A percentile compares a stretch with the other conserved stretches of the same genome.
phyloP scores from a whole-genome alignment of 1,140 invertebrate species.

The Atta cephalotes region DNA sequence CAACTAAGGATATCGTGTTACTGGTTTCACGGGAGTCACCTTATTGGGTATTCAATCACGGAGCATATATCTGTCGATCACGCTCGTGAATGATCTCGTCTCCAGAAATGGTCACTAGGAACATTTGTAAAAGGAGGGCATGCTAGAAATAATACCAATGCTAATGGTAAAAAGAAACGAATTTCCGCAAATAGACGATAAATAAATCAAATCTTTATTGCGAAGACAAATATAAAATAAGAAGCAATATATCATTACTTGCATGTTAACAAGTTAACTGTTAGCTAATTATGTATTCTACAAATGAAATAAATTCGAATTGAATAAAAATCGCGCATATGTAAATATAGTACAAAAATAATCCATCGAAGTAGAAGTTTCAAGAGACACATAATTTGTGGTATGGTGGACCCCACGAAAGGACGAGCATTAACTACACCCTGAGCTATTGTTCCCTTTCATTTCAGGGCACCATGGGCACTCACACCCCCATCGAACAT shows the following conservation, averaged over 20 bases:
- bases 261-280: not conserved
- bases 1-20: slow-evolving; percentile 66
- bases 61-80: slow-evolving; percentile 19
- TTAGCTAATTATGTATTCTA: not conserved
- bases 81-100: slow-evolving; percentile 55
- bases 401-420: slow-evolving; percentile 61
- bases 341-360: not conserved
- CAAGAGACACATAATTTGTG: slow-evolving; percentile 49
- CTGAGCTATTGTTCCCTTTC: slow-evolving; percentile 82
- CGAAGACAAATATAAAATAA: slow-evolving; percentile 14
- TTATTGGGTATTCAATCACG: slow-evolving; percentile 64
- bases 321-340: slow-evolving; percentile 5
- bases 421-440: slow-evolving; percentile 81
- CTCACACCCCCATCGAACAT: slow-evolving; percentile 45
- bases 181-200: slow-evolving; percentile 47
- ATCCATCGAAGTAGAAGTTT: not conserved
- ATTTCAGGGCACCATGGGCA: slow-evolving; percentile 65
- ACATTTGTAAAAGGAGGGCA: slow-evolving; percentile 59
- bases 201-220: slow-evolving; percentile 9
- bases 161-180: slow-evolving; percentile 33
- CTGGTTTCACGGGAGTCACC: slow-evolving; percentile 66
- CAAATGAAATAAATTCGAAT: not conserved
- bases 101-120: slow-evolving; percentile 58
- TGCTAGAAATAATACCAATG: slow-evolving; percentile 36
- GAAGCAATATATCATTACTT: not conserved